phyloP scores from a whole-genome alignment of 2,797 vertebrate species.

The Spinus olivaceus region DNA sequence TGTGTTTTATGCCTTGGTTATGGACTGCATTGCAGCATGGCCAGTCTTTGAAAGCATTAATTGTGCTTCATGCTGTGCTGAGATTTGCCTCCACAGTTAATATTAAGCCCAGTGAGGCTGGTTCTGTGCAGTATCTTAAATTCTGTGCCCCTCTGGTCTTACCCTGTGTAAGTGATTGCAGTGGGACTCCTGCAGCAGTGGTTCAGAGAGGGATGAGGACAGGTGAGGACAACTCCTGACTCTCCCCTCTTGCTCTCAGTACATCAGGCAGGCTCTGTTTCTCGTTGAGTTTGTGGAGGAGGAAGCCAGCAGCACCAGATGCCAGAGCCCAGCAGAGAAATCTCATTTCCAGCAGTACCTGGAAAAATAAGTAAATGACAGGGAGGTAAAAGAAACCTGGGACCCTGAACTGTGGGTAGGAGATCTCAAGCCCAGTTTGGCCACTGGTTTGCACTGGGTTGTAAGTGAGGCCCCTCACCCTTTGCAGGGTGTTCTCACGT shows the following conservation, averaged over 20 bases:
- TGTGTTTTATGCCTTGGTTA: fast-evolving
- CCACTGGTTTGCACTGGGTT: background rate
- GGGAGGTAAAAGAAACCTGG: background rate
- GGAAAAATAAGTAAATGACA: background rate
- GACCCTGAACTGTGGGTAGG: background rate
- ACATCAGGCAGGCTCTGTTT: background rate
- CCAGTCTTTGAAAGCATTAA: background rate
- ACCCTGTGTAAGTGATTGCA: fast-evolving
- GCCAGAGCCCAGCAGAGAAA: background rate
- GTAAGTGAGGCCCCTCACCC: background rate
- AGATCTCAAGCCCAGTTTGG: background rate
- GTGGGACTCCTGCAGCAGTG: background rate
- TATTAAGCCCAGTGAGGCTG: background rate
- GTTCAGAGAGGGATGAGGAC: background rate
- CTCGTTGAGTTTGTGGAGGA: background rate
- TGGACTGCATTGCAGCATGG: fast-evolving
- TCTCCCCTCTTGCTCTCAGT: background rate
- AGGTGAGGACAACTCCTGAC: background rate
- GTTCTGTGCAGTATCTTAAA: background rate
- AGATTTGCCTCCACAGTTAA: background rate
- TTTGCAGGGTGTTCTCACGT: background rate
- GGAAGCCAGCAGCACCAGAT: background rate
- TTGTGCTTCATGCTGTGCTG: background rate
- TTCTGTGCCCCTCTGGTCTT: background rate
- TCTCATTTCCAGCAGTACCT: background rate